These are phyloP conservation scores for Brachionus manjavacas DNA, from an alignment of 1,140 invertebrate species.

Conservation along the genomic window DNA sequence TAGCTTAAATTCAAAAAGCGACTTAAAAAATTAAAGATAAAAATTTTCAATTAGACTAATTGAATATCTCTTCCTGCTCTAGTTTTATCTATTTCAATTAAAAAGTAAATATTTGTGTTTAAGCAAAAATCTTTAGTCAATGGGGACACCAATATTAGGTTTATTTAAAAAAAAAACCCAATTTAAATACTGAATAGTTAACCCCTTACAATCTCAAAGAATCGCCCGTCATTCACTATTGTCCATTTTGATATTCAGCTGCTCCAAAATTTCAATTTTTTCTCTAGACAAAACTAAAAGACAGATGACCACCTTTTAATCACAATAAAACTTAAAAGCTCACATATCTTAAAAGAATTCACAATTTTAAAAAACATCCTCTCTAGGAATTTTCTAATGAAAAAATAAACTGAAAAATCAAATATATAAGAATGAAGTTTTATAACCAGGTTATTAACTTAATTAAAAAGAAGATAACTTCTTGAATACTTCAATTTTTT, in stretches of 20 bases:
- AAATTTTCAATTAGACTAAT: not conserved
- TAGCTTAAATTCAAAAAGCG: not conserved
- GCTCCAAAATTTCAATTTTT: not conserved
- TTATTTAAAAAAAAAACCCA: not conserved
- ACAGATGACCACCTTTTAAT: not conserved
- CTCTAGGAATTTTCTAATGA: not conserved
- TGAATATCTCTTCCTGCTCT: not conserved
- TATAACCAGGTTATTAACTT: not conserved
- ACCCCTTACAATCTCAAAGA: not conserved
- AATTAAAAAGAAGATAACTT: not conserved
- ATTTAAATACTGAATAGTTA: not conserved
- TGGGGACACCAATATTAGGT: not conserved
- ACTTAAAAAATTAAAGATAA: not conserved
- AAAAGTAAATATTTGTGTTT: not conserved
- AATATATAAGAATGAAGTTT: not conserved
- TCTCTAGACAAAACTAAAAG: not conserved
- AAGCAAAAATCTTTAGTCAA: not conserved
- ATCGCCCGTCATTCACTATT: not conserved
- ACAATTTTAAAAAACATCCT: not conserved
- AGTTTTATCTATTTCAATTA: not conserved
- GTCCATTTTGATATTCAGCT: not conserved
- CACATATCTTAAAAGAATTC: not conserved
- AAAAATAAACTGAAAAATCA: not conserved
- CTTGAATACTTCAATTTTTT: not conserved
- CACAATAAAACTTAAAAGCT: not conserved